Evolutionary conservation across 2,888 invertebrate species (phyloP).

Genomic region (Hydroisotoma schaefferi): DNA sequence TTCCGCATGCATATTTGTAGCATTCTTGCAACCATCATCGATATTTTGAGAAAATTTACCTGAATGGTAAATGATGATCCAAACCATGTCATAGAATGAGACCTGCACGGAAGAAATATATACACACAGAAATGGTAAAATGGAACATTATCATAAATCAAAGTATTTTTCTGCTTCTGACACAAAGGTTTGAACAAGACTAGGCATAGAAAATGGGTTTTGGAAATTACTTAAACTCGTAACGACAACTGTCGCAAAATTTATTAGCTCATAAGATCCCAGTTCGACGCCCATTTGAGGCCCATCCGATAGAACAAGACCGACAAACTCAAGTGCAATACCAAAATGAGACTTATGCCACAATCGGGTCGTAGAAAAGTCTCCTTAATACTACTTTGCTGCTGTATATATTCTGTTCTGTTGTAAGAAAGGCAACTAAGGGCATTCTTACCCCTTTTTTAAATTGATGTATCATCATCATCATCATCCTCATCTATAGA

Average conservation of each 20-base stretch:
- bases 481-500: neutral
- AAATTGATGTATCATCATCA: slow-evolving; percentile 26
- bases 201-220: slow-evolving; percentile 48
- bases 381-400: neutral
- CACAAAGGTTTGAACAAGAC: slow-evolving; percentile 47
- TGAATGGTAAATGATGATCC: slow-evolving; percentile 15
- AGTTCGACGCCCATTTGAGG: slow-evolving; percentile 49
- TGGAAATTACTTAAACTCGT: slow-evolving; percentile 50
- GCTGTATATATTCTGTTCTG: slow-evolving; percentile 4
- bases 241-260: slow-evolving; percentile 50
- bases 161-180: slow-evolving; percentile 48
- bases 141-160: slow-evolving; percentile 50
- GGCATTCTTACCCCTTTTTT: slow-evolving; percentile 3
- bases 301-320: slow-evolving; percentile 35
- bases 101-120: slow-evolving; percentile 42
- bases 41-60: slow-evolving; percentile 9
- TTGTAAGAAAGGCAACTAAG: no score
- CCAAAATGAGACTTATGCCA: slow-evolving; percentile 26
- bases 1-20: neutral
- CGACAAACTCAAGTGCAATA: slow-evolving; percentile 30
- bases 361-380: slow-evolving; percentile 2
- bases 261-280: slow-evolving; percentile 50
- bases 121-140: slow-evolving; percentile 49
- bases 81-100: slow-evolving; percentile 10
- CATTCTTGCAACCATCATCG: neutral